These are phyloP conservation scores for Euwallacea fornicatus DNA, from an alignment of 1,140 invertebrate genomes.

Conservation along the genomic window DNA sequence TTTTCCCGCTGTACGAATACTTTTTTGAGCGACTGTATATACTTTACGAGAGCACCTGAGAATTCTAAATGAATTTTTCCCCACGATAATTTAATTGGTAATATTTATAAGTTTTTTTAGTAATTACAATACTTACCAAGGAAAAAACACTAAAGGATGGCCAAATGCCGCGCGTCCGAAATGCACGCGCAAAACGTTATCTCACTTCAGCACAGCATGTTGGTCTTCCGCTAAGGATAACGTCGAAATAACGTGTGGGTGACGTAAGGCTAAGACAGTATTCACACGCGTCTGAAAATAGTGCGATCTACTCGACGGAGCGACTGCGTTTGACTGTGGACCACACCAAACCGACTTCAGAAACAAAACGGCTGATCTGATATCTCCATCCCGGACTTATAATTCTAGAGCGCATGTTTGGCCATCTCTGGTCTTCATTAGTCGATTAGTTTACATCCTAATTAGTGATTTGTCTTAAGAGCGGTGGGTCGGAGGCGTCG, in stretches of 20 bases:
- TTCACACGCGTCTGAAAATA: conserved; percentile 10
- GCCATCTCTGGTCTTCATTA: conserved; percentile 11
- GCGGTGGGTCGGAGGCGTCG: background rate
- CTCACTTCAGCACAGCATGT: conserved; percentile 16
- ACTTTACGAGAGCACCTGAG: too few relatives aligned
- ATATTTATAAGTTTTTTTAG: too few relatives aligned
- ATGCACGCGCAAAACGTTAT: conserved; percentile 23
- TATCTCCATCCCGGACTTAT: conserved; percentile 11
- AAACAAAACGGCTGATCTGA: conserved; percentile 20
- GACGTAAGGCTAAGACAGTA: background rate
- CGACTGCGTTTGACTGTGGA: conserved; percentile 6
- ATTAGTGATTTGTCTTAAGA: conserved; percentile 8
- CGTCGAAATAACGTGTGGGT: conserved; percentile 10
- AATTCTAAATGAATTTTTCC: too few relatives aligned
- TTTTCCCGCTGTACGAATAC: too few relatives aligned
- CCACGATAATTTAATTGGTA: too few relatives aligned
- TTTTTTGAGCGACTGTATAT: too few relatives aligned
- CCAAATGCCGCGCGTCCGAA: background rate
- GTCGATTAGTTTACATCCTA: conserved; percentile 5
- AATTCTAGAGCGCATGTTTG: conserved; percentile 20
- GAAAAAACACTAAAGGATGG: background rate
- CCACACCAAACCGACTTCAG: conserved; percentile 1
- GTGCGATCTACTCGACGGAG: background rate
- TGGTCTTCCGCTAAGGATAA: conserved; percentile 15
- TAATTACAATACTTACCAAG: background rate